Base-by-base conservation (phyloP, 2,888 invertebrate genomes). In the Ornithoptera alexandrae region DNA sequence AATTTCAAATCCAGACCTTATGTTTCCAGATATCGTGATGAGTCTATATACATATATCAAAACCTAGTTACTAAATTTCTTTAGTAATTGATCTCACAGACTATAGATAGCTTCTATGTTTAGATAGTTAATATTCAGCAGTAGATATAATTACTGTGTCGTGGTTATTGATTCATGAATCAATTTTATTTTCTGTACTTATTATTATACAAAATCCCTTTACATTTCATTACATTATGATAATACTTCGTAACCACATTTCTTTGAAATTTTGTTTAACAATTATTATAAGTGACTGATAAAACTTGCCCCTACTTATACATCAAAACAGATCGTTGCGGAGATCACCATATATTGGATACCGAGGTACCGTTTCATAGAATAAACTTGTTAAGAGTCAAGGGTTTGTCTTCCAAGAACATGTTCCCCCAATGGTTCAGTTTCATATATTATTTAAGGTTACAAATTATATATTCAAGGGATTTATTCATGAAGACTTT, bases 331-430 rank as follows among this genome's bases (percentile, higher is more conserved):
- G 1, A 30, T 39, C 12, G 12, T 22, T 2, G 42, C 30, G 3
- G 15, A 46, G 66, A 46, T 59, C 66, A 22, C 36, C 6, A 24
- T 62, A 59, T 17, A 58, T 22, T 70, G 66, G 66, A 15, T 62
- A 30, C 20, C 42, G 7, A 18, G 58, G 70, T 62, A 58, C 18
- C 50, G 66, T 62, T 66, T 70, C 70, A 66, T 53, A 62, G 66
- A 70, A 72, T 65, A 70, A 67, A 61, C 70, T 39, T 17, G 56
- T 36, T 65, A 42, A 22, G 59, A 56, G 61, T 64, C 65, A 58
- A 69, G 72, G 72, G 58, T 46, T 67, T 24, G 67, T 53, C 69
- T 72, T 72, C 72, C 68, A 71, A 71, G 72, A 65, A 65, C 20
- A 17, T 42, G 20, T 65, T 65, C 65, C 58, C 22, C 62, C 50